These are phyloP conservation scores for Caenorhabditis briggsae DNA, from an alignment of 1,140 invertebrate genomes.

Conservation along the genomic window DNA sequence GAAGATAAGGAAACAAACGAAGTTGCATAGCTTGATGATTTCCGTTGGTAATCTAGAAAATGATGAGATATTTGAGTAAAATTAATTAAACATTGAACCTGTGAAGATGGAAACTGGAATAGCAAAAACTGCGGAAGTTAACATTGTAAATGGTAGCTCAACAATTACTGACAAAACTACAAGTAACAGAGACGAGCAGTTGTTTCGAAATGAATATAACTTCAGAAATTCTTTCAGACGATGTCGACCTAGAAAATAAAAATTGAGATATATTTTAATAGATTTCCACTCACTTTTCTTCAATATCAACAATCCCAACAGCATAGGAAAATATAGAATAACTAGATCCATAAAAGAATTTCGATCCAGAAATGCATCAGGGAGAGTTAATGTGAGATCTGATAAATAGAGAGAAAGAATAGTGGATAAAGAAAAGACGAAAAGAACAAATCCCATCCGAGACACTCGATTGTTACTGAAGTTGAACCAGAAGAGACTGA, in stretches of 20 bases:
- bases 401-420: not conserved
- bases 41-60: slow-evolving; percentile 35
- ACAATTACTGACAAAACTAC: not conserved
- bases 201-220: not conserved
- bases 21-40: not conserved
- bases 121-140: not conserved
- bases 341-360: not conserved
- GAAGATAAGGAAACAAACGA: not conserved
- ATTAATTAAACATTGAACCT: not conserved
- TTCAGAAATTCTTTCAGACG: slow-evolving; percentile 11
- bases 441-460: not conserved
- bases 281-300: not conserved
- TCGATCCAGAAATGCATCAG: slow-evolving; percentile 36
- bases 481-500: slow-evolving; percentile 66
- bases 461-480: slow-evolving; percentile 59
- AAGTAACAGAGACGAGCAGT: not conserved
- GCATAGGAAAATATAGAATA: not conserved
- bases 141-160: not conserved
- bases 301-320: not conserved
- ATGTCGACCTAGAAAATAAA: slow-evolving; percentile 2
- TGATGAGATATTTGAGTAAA: not conserved
- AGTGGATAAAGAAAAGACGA: not conserved
- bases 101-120: slow-evolving; percentile 33
- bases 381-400: slow-evolving; percentile 13
- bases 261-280: not conserved